Conservation (phyloP, 2,113 vertebrate genomes). For the Antechinus stuartii region DNA sequence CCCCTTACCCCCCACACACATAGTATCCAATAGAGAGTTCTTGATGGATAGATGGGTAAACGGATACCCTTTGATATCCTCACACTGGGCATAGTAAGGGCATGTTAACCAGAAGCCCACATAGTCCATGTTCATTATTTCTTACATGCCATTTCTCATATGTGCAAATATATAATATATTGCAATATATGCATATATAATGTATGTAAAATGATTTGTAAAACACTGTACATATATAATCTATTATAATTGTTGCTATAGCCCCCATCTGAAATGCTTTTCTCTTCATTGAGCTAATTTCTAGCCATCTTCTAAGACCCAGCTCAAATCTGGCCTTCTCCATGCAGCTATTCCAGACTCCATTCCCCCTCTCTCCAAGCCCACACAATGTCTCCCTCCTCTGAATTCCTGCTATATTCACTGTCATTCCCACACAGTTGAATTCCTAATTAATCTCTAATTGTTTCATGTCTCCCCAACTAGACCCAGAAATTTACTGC, state of each 20-base stretch:
- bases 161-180: no score
- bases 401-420: not conserved
- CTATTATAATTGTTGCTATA: not conserved
- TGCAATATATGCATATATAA: not conserved
- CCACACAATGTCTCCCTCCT: not conserved
- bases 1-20: no score
- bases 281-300: not conserved
- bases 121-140: not conserved
- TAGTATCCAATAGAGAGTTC: not conserved
- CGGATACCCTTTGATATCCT: not conserved
- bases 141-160: not conserved
- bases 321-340: not conserved
- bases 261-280: not conserved
- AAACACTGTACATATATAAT: not conserved
- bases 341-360: not conserved
- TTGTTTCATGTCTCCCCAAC: not conserved
- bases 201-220: not conserved
- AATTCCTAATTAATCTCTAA: not conserved
- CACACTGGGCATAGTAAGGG: not conserved
- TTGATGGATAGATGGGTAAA: not conserved
- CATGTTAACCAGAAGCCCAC: not conserved
- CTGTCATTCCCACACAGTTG: not conserved
- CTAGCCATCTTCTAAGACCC: not conserved
- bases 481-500: not conserved
- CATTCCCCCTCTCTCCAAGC: not conserved